These are phyloP conservation scores for Limanda limanda DNA, from an alignment of 2,113 vertebrate genomes.

Conservation along the genomic window DNA sequence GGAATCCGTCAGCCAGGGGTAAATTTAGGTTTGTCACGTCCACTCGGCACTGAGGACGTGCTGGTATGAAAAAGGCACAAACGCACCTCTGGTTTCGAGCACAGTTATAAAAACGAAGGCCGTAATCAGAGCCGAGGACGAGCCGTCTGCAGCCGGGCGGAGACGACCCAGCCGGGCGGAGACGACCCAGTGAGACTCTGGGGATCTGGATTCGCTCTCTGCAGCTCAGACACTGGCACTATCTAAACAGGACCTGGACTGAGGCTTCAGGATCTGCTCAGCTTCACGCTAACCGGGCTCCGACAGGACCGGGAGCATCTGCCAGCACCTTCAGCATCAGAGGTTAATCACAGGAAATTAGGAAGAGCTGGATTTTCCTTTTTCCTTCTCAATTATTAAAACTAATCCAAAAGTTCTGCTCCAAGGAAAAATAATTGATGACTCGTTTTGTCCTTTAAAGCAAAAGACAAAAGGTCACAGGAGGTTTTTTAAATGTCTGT, in stretches of 20 bases:
- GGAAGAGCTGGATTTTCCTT: neutral
- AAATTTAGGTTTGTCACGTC: conserved; percentile 43
- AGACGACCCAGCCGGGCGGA: conserved; percentile 14
- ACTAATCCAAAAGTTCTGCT: neutral
- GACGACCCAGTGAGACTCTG: conserved; percentile 6
- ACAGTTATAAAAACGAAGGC: conserved; percentile 17
- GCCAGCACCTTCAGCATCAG: conserved; percentile 4
- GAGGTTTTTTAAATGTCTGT: neutral
- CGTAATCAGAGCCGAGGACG: conserved; percentile 51
- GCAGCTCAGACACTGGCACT: conserved; percentile 18
- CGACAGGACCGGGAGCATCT: conserved; percentile 23
- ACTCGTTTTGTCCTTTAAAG: neutral
- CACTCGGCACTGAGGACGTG: neutral
- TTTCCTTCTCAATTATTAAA: neutral
- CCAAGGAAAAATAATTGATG: neutral
- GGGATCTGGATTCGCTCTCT: conserved; percentile 50
- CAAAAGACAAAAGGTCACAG: neutral
- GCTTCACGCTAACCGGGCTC: conserved; percentile 28
- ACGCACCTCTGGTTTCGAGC: neutral
- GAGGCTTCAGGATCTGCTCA: conserved; percentile 61
- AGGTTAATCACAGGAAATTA: conserved; percentile 13
- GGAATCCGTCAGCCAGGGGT: conserved; percentile 27
- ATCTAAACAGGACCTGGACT: conserved; percentile 42
- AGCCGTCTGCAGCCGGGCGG: conserved; percentile 39
- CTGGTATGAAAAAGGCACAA: neutral